phyloP scores from a whole-genome alignment of 2,797 vertebrate species.

The Cephalopachus bancanus region DNA sequence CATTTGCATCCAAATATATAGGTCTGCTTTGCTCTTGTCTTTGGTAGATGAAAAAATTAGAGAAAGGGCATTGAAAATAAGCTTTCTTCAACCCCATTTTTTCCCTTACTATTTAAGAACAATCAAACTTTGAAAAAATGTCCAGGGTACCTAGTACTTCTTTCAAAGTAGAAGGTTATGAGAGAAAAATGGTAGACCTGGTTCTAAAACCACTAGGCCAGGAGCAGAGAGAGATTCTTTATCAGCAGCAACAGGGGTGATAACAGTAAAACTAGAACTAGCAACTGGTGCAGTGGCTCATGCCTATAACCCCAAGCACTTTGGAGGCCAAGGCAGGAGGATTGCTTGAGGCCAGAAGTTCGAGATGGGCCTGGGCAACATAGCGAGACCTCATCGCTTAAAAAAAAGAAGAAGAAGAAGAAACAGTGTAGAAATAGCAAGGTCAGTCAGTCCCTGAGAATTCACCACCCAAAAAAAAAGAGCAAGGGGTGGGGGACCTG shows the following conservation, averaged over 20 bases:
- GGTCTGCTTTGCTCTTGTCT: slow-evolving; percentile 21
- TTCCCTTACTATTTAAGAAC: not conserved
- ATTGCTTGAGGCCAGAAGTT: too few relatives aligned
- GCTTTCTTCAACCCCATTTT: not conserved
- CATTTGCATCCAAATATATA: not conserved
- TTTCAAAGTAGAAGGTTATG: not conserved
- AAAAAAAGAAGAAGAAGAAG: too few relatives aligned
- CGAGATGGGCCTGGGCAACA: too few relatives aligned
- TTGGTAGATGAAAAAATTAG: not conserved
- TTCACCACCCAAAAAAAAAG: not conserved
- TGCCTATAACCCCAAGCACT: too few relatives aligned
- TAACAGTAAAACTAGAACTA: not conserved
- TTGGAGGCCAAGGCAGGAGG: too few relatives aligned
- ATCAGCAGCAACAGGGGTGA: not conserved
- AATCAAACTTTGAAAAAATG: not conserved
- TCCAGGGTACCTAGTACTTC: not conserved
- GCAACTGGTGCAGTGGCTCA: too few relatives aligned
- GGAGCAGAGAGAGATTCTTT: not conserved
- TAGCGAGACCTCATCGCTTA: too few relatives aligned
- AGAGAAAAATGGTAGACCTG: slow-evolving; percentile 14
- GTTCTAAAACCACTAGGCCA: not conserved
- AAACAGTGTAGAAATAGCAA: not conserved
- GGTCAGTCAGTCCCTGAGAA: not conserved
- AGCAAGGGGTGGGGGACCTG: not conserved
- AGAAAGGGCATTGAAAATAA: not conserved